Conservation (phyloP, 2,797 vertebrate species). For the Onychomys torridus region DNA sequence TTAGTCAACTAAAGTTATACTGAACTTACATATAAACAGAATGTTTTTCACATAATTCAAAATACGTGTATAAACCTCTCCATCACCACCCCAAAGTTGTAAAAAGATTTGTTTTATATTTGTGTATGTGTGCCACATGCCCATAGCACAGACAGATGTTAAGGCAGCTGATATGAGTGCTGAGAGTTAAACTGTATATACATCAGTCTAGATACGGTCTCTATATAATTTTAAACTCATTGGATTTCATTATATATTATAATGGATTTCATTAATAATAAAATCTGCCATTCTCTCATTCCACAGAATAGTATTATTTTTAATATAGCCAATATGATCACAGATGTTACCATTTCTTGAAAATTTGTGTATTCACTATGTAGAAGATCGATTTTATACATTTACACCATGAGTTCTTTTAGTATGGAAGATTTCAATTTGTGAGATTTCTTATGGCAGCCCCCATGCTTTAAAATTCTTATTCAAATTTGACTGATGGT, state of each 20-base stretch:
- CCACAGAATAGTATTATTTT: neutral
- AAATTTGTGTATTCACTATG: neutral
- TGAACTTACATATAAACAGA: neutral
- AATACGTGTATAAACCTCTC: neutral
- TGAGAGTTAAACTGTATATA: neutral
- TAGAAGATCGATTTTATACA: neutral
- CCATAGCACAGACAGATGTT: neutral
- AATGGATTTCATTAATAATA: constrained; percentile 27
- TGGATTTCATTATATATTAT: too few relatives aligned
- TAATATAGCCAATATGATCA: neutral
- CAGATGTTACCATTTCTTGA: neutral
- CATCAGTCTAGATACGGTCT: neutral
- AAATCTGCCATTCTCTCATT: neutral
- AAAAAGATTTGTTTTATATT: neutral
- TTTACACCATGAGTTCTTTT: neutral
- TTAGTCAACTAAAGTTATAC: neutral
- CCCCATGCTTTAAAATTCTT: neutral
- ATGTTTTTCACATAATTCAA: constrained; percentile 12
- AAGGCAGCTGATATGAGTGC: neutral
- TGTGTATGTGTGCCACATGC: neutral
- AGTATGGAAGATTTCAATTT: neutral
- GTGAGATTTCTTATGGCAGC: neutral
- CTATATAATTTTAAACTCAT: constrained; percentile 26
- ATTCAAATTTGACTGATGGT: neutral
- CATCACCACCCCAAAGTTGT: neutral